phyloP scores from a whole-genome alignment of 2,797 vertebrate genomes.

The Malurus splendens region DNA sequence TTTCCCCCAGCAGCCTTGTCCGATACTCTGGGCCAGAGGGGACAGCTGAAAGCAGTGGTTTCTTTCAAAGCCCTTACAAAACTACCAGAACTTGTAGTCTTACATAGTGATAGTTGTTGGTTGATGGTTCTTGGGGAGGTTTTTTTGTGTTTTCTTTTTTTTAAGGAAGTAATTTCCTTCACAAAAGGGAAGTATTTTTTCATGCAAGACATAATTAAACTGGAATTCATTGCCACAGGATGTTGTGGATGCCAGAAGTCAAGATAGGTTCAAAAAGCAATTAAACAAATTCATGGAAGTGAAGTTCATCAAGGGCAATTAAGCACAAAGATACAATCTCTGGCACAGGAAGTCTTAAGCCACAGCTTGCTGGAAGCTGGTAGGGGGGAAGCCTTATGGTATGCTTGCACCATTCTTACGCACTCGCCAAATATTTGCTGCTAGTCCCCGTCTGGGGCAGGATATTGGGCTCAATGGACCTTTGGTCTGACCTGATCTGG shows the following conservation, averaged over 20 bases:
- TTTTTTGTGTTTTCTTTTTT: neutral
- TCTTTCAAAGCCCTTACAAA: neutral
- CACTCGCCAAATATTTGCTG: neutral
- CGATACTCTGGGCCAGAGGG: neutral
- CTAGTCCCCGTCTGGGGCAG: neutral
- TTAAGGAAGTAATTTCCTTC: slow-evolving; percentile 51
- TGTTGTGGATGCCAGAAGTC: slow-evolving; percentile 59
- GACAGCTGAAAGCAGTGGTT: neutral
- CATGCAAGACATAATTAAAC: slow-evolving; percentile 57
- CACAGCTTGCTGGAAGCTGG: slow-evolving; percentile 48
- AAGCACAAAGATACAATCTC: slow-evolving; percentile 57
- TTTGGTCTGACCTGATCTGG: neutral
- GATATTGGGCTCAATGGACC: neutral
- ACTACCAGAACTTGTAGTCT: neutral
- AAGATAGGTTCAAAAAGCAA: slow-evolving; percentile 56
- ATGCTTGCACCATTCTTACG: neutral
- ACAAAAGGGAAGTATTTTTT: slow-evolving; percentile 58
- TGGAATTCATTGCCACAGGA: slow-evolving; percentile 64
- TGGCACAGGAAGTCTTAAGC: slow-evolving; percentile 58
- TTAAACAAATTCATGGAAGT: slow-evolving; percentile 60
- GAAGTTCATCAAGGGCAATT: slow-evolving; percentile 59
- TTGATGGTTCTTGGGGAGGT: neutral
- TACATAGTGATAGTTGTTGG: neutral
- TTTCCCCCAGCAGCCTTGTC: neutral
- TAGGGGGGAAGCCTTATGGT: slow-evolving; percentile 16